Evolutionary conservation across 2,888 invertebrate genomes (phyloP), one percentile per base, ranked within the genome.

Genomic region (Byasa hedistus): DNA sequence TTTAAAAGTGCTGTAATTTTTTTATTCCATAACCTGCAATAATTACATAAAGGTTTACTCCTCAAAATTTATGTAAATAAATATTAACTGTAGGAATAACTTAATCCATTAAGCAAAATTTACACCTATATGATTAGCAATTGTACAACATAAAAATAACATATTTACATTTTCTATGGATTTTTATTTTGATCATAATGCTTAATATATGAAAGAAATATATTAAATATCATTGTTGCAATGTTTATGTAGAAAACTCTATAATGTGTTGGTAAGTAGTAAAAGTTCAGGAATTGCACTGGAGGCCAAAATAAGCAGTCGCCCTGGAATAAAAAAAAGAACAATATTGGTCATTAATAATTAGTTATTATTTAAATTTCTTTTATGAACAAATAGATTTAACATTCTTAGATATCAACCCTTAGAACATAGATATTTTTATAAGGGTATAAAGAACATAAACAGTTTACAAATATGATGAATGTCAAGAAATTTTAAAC

Each of bases 291-390:
- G 76, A 95, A 95, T 83, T 99, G 98, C 2, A 96, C 94, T 57
- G 97, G 97, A 4, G 98, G 98, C 98, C 98, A 99, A 66, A 96
- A 94, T 67, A 94, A 85, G 93, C 98, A 98, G 81, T 98, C 98
- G 74, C 96, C 94, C 95, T 98, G 89, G 76, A 93, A 75, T 76
- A n/a, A n/a, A 76, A 79, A 76, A 71, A 67, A 59, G 32, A 32
- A 32, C 10, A 10, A 32, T 32, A 32, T 32, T 32, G 32, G 32
- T 32, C 1, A 32, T 10, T 32, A 32, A 32, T 8, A n/a, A n/a
- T n/a, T n/a, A n/a, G n/a, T n/a, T n/a, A n/a, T n/a, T n/a, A n/a
- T n/a, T 32, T 1, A 32, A 32, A 32, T 32, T 32, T 10, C 8
- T 32, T 32, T 32, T 32, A 32, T 7, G 10, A 32, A 10, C 1